phyloP scores from a whole-genome alignment of 2,888 invertebrate species.

The Cybosia mesomella region DNA sequence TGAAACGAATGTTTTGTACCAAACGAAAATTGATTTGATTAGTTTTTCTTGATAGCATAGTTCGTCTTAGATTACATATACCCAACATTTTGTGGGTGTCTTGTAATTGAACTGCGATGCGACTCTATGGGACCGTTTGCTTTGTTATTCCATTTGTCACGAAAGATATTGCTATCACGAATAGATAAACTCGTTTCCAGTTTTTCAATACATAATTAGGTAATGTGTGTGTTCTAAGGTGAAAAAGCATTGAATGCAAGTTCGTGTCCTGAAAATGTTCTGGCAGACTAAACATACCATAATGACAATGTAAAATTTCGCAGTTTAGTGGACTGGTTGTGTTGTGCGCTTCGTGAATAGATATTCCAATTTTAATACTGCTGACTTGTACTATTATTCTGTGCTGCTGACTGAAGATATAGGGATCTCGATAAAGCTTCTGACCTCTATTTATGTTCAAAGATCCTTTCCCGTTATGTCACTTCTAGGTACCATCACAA shows the following conservation, averaged over 20 bases:
- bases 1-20: constrained; percentile 18
- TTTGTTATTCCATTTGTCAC: constrained; percentile 17
- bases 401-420: too few relatives aligned
- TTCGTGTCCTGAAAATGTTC: constrained; percentile 45
- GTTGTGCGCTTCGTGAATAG: background rate
- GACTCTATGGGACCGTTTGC: constrained; percentile 16
- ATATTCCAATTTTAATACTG: background rate
- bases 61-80: background rate
- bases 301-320: constrained; percentile 45
- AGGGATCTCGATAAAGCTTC: too few relatives aligned
- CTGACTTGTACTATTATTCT: too few relatives aligned
- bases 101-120: constrained; percentile 26
- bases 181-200: constrained; percentile 34
- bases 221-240: background rate
- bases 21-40: background rate
- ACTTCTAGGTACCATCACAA: background rate
- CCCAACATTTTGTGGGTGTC: too few relatives aligned
- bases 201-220: constrained; percentile 19
- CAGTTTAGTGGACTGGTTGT: constrained; percentile 18
- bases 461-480: background rate
- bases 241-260: constrained; percentile 66
- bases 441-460: background rate
- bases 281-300: constrained; percentile 32
- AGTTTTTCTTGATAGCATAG: background rate
- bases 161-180: constrained; percentile 33